Percentiles rank a stretch among this genome's conserved stretches.
Conservation (phyloP, 2,113 vertebrate species). For the Etheostoma spectabile region DNA sequence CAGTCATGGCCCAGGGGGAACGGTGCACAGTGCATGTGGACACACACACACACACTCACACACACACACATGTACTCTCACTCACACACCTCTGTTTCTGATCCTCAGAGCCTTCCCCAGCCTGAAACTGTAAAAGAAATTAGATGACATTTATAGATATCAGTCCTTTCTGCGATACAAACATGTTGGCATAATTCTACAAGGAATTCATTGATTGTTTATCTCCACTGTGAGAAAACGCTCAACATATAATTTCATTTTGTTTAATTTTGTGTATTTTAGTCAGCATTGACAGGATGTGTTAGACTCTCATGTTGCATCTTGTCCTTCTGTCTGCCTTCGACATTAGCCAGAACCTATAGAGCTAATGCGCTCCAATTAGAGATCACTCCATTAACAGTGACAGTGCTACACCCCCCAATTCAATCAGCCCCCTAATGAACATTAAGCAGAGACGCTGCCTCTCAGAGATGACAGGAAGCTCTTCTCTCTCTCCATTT, state of each 20-base stretch:
- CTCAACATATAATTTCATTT: slow-evolving; percentile 14
- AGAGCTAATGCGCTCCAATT: slow-evolving; percentile 73
- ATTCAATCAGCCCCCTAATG: slow-evolving; percentile 79
- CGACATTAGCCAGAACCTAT: slow-evolving; percentile 72
- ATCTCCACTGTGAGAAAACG: slow-evolving; percentile 7
- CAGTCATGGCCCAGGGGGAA: slow-evolving; percentile 23
- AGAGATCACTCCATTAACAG: slow-evolving; percentile 81
- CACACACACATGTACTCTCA: not conserved
- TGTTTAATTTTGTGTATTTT: slow-evolving; percentile 14
- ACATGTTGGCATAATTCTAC: not conserved
- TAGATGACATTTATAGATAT: slow-evolving; percentile 6
- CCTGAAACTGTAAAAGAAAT: not conserved
- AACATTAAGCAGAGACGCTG: slow-evolving; percentile 76
- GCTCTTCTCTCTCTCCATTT: slow-evolving; percentile 32
- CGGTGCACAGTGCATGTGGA: not conserved
- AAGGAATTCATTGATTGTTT: not conserved
- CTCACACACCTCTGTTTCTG: not conserved
- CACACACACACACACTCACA: slow-evolving; percentile 25
- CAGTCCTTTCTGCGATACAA: not conserved
- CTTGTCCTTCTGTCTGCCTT: slow-evolving; percentile 56
- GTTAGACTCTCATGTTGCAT: slow-evolving; percentile 7
- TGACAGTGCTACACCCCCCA: slow-evolving; percentile 79
- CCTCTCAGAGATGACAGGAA: slow-evolving; percentile 57
- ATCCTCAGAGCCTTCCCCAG: not conserved
- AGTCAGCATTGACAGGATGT: slow-evolving; percentile 11